These are phyloP conservation scores for Zaprionus tsacasi DNA, from an alignment of 1,140 invertebrate species.

Conservation along the genomic window DNA sequence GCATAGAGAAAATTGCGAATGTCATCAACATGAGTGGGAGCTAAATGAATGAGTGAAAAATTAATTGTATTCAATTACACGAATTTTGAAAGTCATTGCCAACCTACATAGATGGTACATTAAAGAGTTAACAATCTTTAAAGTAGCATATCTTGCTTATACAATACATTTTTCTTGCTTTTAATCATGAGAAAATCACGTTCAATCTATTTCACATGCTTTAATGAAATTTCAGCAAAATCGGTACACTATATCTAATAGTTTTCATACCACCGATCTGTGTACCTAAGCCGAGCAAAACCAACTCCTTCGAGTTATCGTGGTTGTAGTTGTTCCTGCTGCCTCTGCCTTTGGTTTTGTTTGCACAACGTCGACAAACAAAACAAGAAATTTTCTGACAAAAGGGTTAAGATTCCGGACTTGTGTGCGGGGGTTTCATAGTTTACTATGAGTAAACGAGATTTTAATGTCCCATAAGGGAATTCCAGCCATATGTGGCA, in stretches of 20 bases:
- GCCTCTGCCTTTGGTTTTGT: slow-evolving; percentile 53
- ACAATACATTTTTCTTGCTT: not conserved
- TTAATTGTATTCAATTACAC: not conserved
- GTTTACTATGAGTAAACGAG: slow-evolving; percentile 68
- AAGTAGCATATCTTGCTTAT: not conserved
- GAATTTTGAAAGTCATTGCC: not conserved
- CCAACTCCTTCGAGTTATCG: not conserved
- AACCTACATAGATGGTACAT: not conserved
- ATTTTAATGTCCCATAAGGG: slow-evolving; percentile 84
- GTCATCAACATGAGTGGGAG: not conserved
- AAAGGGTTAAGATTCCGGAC: slow-evolving; percentile 49
- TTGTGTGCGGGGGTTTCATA: slow-evolving; percentile 29
- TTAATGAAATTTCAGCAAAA: slow-evolving; percentile 5
- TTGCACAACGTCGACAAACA: slow-evolving; percentile 59
- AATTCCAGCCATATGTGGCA: slow-evolving; percentile 56
- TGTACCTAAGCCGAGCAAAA: not conserved
- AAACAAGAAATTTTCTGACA: slow-evolving; percentile 34
- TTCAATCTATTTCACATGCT: not conserved
- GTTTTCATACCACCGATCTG: not conserved
- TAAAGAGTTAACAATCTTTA: not conserved
- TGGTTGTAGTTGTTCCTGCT: slow-evolving; percentile 20
- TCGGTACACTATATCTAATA: slow-evolving; percentile 3
- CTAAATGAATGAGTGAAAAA: not conserved
- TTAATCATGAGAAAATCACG: not conserved
- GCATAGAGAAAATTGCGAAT: not conserved